Evolutionary conservation across 1,140 invertebrate genomes (phyloP).

Genomic region (Drosophila triauraria): DNA sequence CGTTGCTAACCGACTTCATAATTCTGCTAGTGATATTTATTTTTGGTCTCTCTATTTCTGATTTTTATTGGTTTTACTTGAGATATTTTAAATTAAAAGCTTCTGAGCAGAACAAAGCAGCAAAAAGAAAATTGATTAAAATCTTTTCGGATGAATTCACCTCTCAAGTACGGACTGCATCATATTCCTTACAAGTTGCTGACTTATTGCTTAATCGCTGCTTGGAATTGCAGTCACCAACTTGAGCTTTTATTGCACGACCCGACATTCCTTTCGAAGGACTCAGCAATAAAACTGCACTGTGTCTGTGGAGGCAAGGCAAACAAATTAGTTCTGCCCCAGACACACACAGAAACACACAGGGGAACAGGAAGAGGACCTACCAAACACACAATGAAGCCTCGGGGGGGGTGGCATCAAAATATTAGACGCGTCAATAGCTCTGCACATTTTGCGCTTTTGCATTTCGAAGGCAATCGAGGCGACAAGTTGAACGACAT

Average conservation of each 20-base stretch:
- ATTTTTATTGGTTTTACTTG: background rate
- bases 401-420: conserved; percentile 42
- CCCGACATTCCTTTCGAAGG: background rate
- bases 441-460: conserved; percentile 62
- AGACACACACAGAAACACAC: conserved; percentile 13
- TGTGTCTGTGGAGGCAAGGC: conserved; percentile 40
- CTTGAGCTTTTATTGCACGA: conserved; percentile 25
- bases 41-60: no score
- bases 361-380: background rate
- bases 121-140: background rate
- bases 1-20: no score
- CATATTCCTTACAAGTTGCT: conserved; percentile 41
- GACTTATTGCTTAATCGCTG: conserved; percentile 22
- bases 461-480: conserved; percentile 40
- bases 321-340: conserved; percentile 70
- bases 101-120: no score
- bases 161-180: background rate
- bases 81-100: background rate
- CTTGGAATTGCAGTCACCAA: conserved; percentile 12
- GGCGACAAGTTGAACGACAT: conserved; percentile 54
- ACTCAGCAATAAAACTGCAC: conserved; percentile 68
- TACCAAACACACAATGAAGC: conserved; percentile 7
- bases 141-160: background rate
- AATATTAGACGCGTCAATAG: conserved; percentile 78
- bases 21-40: no score